Conservation (phyloP, 2,797 vertebrate species). For the Lagorchestes hirsutus region DNA sequence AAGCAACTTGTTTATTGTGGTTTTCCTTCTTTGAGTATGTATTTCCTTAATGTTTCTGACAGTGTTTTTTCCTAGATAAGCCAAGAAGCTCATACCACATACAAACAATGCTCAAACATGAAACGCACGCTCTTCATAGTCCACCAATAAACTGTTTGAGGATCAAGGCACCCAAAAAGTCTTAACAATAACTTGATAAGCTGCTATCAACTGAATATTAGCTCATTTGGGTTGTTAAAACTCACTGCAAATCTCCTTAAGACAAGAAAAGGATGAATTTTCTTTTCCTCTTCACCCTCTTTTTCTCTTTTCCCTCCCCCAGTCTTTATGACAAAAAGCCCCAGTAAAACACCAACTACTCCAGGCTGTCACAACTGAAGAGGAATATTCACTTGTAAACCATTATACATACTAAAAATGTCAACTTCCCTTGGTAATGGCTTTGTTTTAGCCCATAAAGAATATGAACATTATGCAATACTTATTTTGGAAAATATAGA, state of each 20-base stretch:
- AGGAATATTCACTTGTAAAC: neutral
- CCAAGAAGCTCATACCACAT: slow-evolving; percentile 25
- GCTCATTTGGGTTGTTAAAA: neutral
- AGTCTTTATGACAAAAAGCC: slow-evolving; percentile 23
- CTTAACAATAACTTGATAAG: neutral
- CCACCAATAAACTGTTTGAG: neutral
- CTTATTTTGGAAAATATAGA: neutral
- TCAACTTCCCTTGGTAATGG: neutral
- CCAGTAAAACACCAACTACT: slow-evolving; percentile 40
- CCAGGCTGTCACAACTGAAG: slow-evolving; percentile 14
- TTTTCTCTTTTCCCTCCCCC: neutral
- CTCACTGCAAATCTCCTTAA: slow-evolving; percentile 5
- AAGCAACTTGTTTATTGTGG: slow-evolving; percentile 36
- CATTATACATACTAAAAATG: neutral
- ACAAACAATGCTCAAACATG: neutral
- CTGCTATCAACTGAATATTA: neutral
- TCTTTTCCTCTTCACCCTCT: slow-evolving; percentile 9
- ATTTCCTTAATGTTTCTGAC: slow-evolving; percentile 42
- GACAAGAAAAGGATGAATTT: slow-evolving; percentile 19
- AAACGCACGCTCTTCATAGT: neutral
- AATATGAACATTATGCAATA: slow-evolving; percentile 13
- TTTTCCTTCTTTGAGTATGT: slow-evolving; percentile 49
- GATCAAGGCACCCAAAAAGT: slow-evolving; percentile 36
- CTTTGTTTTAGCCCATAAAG: slow-evolving; percentile 21
- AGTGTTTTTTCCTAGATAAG: slow-evolving; percentile 28